These are phyloP conservation scores for Hyla sarda DNA, from an alignment of 2,113 vertebrate genomes.

Conservation along the genomic window DNA sequence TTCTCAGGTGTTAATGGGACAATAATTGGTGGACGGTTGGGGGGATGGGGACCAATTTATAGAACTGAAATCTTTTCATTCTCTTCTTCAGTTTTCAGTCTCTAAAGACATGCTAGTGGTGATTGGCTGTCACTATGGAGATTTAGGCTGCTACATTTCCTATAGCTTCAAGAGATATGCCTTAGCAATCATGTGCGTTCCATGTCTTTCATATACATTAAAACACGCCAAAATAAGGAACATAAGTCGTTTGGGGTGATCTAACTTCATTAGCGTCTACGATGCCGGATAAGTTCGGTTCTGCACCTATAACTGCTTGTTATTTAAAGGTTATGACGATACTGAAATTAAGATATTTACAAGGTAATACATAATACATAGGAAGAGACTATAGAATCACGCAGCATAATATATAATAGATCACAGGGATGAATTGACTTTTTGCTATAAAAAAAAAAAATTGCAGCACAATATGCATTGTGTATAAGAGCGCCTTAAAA, in stretches of 20 bases:
- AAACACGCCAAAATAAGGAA: slow-evolving; percentile 42
- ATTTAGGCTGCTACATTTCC: slow-evolving; percentile 55
- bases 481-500: not conserved
- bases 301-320: not conserved
- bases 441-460: not conserved
- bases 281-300: not conserved
- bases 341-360: slow-evolving; percentile 13
- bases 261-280: not conserved
- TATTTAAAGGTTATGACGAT: not conserved
- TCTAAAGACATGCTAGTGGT: slow-evolving; percentile 45
- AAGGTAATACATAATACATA: not conserved
- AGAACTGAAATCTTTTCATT: slow-evolving; percentile 52
- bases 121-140: slow-evolving; percentile 60
- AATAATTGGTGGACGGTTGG: slow-evolving; percentile 50
- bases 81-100: slow-evolving; percentile 50
- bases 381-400: not conserved
- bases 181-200: slow-evolving; percentile 25
- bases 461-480: not conserved
- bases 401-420: slow-evolving; percentile 1
- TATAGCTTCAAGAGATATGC: slow-evolving; percentile 54
- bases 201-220: slow-evolving; percentile 48
- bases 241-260: not conserved
- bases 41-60: slow-evolving; percentile 53
- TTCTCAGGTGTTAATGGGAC: slow-evolving; percentile 60
- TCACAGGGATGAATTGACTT: not conserved